Base-by-base conservation (phyloP, 2,113 vertebrate species). In the Phyllostomus discolor region DNA sequence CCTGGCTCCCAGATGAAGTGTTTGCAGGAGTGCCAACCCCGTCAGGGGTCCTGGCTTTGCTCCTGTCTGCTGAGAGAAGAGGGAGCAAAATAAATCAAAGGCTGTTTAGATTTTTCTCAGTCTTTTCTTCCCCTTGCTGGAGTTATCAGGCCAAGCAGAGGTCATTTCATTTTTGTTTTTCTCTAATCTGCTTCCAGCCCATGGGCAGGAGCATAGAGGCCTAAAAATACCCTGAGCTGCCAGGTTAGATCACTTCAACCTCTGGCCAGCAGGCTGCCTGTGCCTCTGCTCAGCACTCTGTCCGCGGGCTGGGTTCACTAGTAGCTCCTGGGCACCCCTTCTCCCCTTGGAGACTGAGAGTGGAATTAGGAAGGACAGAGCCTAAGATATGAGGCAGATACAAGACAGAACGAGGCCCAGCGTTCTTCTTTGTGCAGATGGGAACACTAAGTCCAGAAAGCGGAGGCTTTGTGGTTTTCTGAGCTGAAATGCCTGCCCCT, bases 131-230 rank as follows among this genome's bases (percentile, higher is more conserved):
- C 57, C 33, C 66, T 83, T 46, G 38, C 46, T 38, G 15, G 59
- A 8, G 12, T 31, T 75, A 78, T 94, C 75, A 92, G 95, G 94
- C 93, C 90, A 98, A 84, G 94, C 33, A 87, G 35, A 90, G 95
- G 96, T 95, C 90, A 95, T 90, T 95, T 73, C 93, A 75, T 26
- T 96, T 95, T 95, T 75, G 54, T 31, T 86, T 94, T 80, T 75
- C 92, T 96, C 3, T 1, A 57, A 97, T 97, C 93, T 66, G 84
- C 84, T 97, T 97, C 96, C 76, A 97, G 95, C 94, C 69, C 86
- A 78, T 59, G 52, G 83, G 64, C 64, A 41, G 64, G 67, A 57
- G 50, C 28, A 70, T 43, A 81, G 95, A 78, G 17, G 78, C 92
- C 97, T 96, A 96, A 96, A 98, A 97, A 97, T 93, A 95, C 52